Percentiles rank a stretch among this genome's conserved stretches.
Evolutionary conservation across 2,888 invertebrate species (phyloP).

Genomic region (Pseudolycoriella hygida): DNA sequence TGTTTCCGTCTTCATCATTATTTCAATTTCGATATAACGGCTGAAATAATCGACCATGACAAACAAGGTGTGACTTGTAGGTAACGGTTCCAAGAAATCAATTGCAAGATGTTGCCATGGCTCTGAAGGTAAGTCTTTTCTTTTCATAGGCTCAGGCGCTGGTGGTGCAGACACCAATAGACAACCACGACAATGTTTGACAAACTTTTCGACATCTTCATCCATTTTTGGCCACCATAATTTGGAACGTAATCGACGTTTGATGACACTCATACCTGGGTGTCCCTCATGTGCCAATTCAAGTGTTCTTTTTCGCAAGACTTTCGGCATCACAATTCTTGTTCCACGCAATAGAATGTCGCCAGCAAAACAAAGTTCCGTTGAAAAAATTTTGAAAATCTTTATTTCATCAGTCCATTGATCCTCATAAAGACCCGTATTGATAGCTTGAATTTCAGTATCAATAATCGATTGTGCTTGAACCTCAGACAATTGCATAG

Average conservation of each 20-base stretch:
- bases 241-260: slow-evolving; percentile 3
- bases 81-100: slow-evolving; percentile 16
- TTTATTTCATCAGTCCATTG: slow-evolving; percentile 3
- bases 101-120: slow-evolving; percentile 11
- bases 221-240: slow-evolving; percentile 3
- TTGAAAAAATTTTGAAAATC: too few species aligned
- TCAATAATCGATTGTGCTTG: not conserved
- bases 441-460: not conserved
- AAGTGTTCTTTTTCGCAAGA: slow-evolving; percentile 5
- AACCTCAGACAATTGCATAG: slow-evolving; percentile 4
- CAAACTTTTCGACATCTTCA: not conserved
- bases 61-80: not conserved
- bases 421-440: not conserved
- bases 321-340: slow-evolving; percentile 9
- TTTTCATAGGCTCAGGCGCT: slow-evolving; percentile 6
- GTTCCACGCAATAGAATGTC: slow-evolving; percentile 11
- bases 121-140: not conserved
- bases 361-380: slow-evolving; percentile 9
- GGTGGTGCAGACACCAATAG: slow-evolving; percentile 7
- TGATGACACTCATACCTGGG: slow-evolving; percentile 4
- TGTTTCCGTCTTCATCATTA: not conserved
- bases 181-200: slow-evolving; percentile 8
- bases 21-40: not conserved
- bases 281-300: slow-evolving; percentile 8
- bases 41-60: slow-evolving; percentile 2